Evolutionary conservation across 2,888 invertebrate genomes (phyloP).

Genomic region (Neelides folsomi): DNA sequence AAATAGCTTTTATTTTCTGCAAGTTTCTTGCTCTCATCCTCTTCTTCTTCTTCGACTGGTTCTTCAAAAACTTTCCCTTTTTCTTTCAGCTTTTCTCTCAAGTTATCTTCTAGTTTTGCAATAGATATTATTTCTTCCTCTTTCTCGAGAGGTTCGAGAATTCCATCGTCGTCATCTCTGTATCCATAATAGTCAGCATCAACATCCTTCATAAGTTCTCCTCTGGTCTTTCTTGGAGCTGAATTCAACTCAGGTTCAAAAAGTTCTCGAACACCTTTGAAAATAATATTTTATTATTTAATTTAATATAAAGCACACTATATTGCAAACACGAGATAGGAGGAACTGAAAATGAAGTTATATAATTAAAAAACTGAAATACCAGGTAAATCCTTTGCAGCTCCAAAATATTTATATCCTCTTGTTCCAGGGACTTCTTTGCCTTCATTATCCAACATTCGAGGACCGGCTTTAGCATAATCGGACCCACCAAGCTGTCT

Average conservation of each 20-base stretch:
- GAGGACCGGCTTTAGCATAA: constrained; percentile 76
- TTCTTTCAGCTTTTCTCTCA: constrained; percentile 42
- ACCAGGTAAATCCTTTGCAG: constrained; percentile 92
- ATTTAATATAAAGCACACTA: no score
- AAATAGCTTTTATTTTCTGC: constrained; percentile 49
- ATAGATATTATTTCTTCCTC: constrained; percentile 59
- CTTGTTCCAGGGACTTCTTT: constrained; percentile 95
- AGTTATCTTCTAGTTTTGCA: constrained; percentile 38
- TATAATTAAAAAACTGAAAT: constrained; percentile 10
- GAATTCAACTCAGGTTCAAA: constrained; percentile 93
- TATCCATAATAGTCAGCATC: constrained; percentile 99
- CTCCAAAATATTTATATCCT: constrained; percentile 98
- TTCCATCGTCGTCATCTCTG: constrained; percentile 94
- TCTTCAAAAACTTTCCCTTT: constrained; percentile 45
- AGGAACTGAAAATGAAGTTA: no score
- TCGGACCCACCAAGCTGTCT: constrained; percentile 90
- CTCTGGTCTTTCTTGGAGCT: constrained; percentile 78
- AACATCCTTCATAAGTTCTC: constrained; percentile 93
- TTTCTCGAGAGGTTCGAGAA: constrained; percentile 74
- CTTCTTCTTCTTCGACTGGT: constrained; percentile 34
- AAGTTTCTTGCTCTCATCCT: constrained; percentile 39
- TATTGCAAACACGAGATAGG: no score
- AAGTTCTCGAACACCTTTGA: constrained; percentile 74
- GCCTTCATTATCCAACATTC: constrained; percentile 84
- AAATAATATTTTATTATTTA: constrained; percentile 8